phyloP scores from a whole-genome alignment of 2,888 invertebrate species.

The Heterodera filipjevi region DNA sequence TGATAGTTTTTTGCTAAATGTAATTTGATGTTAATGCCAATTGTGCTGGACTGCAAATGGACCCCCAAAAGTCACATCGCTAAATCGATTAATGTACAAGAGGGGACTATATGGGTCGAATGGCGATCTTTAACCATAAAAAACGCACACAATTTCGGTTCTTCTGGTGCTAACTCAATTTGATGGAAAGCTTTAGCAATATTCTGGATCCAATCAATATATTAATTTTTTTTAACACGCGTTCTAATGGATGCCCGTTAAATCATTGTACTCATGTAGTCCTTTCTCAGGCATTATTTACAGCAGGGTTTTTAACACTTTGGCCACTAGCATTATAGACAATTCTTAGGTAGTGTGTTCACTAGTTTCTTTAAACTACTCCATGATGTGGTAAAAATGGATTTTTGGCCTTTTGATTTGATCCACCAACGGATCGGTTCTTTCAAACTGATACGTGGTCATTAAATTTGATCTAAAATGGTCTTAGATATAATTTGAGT shows the following conservation, averaged over 20 bases:
- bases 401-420: too few relatives aligned
- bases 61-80: slow-evolving; percentile 42
- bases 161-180: neutral
- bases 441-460: too few relatives aligned
- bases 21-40: slow-evolving; percentile 1
- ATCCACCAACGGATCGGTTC: too few relatives aligned
- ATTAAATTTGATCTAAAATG: too few relatives aligned
- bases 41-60: slow-evolving; percentile 33
- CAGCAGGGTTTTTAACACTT: neutral
- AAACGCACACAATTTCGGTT: slow-evolving; percentile 40
- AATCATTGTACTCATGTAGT: neutral
- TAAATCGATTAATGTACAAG: slow-evolving; percentile 30
- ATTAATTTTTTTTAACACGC: neutral
- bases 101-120: neutral
- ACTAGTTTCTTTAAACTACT: too few relatives aligned
- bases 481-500: too few relatives aligned
- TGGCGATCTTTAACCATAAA: slow-evolving; percentile 38
- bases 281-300: neutral
- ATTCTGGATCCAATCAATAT: neutral
- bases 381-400: too few relatives aligned
- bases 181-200: neutral
- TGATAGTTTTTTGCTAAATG: slow-evolving; percentile 14
- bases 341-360: too few relatives aligned
- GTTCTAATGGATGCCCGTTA: neutral
- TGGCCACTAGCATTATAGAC: neutral